These are phyloP conservation scores for Syrrhaptes paradoxus DNA, from an alignment of 2,113 vertebrate genomes.

Conservation along the genomic window DNA sequence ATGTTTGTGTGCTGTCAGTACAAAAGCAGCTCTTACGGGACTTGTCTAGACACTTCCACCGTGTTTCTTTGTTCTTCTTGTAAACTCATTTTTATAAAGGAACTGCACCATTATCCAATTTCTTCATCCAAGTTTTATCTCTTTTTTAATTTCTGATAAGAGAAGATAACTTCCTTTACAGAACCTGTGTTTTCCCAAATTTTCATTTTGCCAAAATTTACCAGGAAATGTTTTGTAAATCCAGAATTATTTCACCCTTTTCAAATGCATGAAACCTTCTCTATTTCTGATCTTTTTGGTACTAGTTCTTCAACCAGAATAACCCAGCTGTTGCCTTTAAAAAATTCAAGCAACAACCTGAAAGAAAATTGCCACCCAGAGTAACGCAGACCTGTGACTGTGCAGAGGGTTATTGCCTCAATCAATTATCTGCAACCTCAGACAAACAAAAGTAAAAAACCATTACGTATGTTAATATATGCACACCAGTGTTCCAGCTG, in stretches of 20 bases:
- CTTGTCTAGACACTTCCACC: slow-evolving; percentile 14
- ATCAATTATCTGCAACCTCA: slow-evolving; percentile 3
- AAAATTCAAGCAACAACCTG: not conserved
- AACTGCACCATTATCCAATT: not conserved
- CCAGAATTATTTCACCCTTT: not conserved
- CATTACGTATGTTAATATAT: not conserved
- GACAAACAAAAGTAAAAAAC: not conserved
- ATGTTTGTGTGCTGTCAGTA: not conserved
- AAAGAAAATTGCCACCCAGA: not conserved
- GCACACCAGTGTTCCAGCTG: slow-evolving; percentile 32
- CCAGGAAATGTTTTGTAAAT: not conserved
- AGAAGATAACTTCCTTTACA: not conserved
- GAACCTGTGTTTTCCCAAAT: not conserved
- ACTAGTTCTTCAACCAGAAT: not conserved
- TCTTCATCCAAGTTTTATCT: not conserved
- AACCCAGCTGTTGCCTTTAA: not conserved
- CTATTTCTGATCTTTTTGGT: not conserved
- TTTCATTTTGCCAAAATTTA: not conserved
- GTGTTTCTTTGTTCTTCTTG: slow-evolving; percentile 21
- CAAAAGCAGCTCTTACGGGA: not conserved
- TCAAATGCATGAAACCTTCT: not conserved
- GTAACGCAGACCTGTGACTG: not conserved
- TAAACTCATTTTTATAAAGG: not conserved
- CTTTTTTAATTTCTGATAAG: not conserved
- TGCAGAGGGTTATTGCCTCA: not conserved